phyloP scores from a whole-genome alignment of 2,888 invertebrate species.

The Platycheirus rosarum region DNA sequence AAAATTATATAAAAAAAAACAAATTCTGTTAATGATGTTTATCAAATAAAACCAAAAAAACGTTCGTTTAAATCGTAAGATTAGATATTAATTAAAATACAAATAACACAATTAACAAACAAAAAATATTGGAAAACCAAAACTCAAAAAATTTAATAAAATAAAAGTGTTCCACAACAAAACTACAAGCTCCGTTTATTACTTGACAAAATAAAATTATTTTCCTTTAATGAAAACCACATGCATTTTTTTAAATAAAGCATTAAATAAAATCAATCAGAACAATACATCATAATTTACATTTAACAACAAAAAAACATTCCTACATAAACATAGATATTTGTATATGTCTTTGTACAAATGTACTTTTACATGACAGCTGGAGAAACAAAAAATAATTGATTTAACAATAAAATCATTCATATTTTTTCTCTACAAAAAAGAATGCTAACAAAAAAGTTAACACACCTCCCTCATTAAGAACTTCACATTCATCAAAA shows the following conservation, averaged over 20 bases:
- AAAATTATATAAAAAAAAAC: slow-evolving; percentile 1
- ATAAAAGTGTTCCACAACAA: slow-evolving; percentile 51
- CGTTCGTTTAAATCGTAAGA: slow-evolving; percentile 50
- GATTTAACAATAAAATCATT: slow-evolving; percentile 17
- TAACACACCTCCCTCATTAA: slow-evolving; percentile 14
- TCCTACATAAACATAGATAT: background rate
- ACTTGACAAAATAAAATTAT: slow-evolving; percentile 43
- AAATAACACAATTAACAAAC: slow-evolving; percentile 42
- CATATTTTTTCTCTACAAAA: slow-evolving; percentile 6
- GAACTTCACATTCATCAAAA: slow-evolving; percentile 28
- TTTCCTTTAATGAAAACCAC: slow-evolving; percentile 35
- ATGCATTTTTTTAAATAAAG: slow-evolving; percentile 34
- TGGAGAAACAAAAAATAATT: slow-evolving; percentile 15
- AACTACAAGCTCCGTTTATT: slow-evolving; percentile 57
- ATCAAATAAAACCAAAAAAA: slow-evolving; percentile 34
- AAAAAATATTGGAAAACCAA: slow-evolving; percentile 42
- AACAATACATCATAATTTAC: slow-evolving; percentile 49
- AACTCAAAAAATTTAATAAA: slow-evolving; percentile 52
- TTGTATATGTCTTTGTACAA: slow-evolving; percentile 49
- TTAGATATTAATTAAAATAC: slow-evolving; percentile 46
- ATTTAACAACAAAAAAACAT: slow-evolving; percentile 16
- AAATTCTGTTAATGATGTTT: slow-evolving; percentile 39
- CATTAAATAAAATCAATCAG: slow-evolving; percentile 18
- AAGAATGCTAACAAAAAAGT: slow-evolving; percentile 4
- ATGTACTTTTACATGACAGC: slow-evolving; percentile 47